Base-by-base conservation (phyloP, 1,140 invertebrate species). In the Megathymus violae region DNA sequence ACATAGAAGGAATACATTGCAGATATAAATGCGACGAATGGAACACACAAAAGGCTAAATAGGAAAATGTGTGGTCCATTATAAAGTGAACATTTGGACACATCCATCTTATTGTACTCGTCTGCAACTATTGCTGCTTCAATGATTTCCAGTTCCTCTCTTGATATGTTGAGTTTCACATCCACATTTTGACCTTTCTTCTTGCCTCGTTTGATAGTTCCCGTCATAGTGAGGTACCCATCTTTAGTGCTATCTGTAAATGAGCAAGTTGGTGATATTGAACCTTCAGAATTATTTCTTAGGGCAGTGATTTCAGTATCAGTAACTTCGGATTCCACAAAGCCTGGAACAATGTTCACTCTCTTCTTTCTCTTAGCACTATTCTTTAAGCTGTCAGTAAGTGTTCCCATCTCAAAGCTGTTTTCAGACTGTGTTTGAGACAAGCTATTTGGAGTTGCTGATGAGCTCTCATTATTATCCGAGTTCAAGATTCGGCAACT, bases 161-260 rank as follows among this genome's bases (percentile, higher is more conserved):
- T 87, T 48, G 95, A 95, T 56, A 95, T 94, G 70, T 95, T 94
- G 0, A 96, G 89, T 81, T 94, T 94, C 0, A 96, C 93, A 89
- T 96, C 95, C 38, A 95, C 92, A 76, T 93, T 94, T 73, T 95
- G 94, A 0, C 95, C 95, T 68, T 94, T 94, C 73, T 95, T 95
- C 71, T 94, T 94, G 0, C 95, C 95, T 40, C 94, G 87, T 73
- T 95, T 95, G 3, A 96, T 95, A 10, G 95, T 96, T 11, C 95
- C 95, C 4, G 94, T 95, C 93, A 94, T 94, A 6, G 93, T 94
- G 17, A 94, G 79, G 75, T 93, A 93, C 6, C 89, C 85, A 70
- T 93, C 92, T 62, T 89, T 91, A 3, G 78, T 81, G 51, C 75
- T 88, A 16, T 91, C 89, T 19, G 87, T 76, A 41, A 91, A 65